A percentile compares a stretch with the other conserved stretches of the same genome.
Evolutionary conservation across 2,888 invertebrate species (phyloP).

Genomic region (Mimas tiliae): DNA sequence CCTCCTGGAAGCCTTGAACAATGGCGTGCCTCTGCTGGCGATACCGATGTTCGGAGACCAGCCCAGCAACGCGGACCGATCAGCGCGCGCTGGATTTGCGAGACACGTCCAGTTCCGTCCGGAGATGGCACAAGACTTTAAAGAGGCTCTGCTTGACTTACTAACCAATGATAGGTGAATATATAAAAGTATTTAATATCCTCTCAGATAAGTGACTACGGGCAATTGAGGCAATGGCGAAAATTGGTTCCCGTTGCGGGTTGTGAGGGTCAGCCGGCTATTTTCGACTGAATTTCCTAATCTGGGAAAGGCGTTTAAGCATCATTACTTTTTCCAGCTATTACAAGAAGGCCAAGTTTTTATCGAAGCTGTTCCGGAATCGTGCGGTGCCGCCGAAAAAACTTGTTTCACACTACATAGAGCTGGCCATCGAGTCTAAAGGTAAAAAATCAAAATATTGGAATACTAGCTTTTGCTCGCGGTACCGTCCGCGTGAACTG

Average conservation of each 20-base stretch:
- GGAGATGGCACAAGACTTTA: slow-evolving; percentile 48
- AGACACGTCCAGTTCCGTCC: slow-evolving; percentile 43
- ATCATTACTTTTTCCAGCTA: slow-evolving; percentile 34
- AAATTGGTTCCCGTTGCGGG: no score
- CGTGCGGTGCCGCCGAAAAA: slow-evolving; percentile 52
- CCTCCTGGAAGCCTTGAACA: slow-evolving; percentile 50
- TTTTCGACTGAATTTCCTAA: no score
- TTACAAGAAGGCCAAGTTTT: slow-evolving; percentile 47
- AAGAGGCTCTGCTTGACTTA: slow-evolving; percentile 50
- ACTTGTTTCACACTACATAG: slow-evolving; percentile 57
- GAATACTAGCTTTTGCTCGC: no score
- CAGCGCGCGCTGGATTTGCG: slow-evolving; percentile 51
- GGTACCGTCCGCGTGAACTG: no score
- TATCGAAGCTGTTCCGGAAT: slow-evolving; percentile 54
- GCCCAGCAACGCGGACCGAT: slow-evolving; percentile 55
- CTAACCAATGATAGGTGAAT: slow-evolving; percentile 53
- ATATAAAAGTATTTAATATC: no score
- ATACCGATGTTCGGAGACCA: slow-evolving; percentile 69
- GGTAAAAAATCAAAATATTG: no score
- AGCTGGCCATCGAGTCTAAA: slow-evolving; percentile 62
- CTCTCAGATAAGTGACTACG: no score
- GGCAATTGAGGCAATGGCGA: no score
- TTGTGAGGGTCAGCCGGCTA: no score
- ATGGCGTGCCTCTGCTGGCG: slow-evolving; percentile 62
- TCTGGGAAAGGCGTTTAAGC: not conserved